Conservation (phyloP, 92 coral and sea anemone species). For the Desmophyllum pertusum region DNA sequence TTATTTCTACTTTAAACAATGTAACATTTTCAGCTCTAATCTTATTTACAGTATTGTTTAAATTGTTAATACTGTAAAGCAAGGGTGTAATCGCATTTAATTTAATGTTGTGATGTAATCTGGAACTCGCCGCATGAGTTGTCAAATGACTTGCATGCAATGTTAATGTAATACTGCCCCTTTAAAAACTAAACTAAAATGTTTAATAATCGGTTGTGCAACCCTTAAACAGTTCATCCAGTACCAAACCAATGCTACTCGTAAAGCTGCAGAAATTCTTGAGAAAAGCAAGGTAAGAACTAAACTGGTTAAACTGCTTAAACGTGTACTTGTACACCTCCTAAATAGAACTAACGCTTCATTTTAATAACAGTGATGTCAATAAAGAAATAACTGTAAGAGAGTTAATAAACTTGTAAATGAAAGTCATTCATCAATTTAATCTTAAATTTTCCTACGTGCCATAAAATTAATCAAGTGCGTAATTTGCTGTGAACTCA, state of each 20-base stretch:
- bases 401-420: background rate
- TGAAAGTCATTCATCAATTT: background rate
- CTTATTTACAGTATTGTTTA: background rate
- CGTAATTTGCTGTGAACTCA: no score
- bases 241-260: conserved; percentile 92
- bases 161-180: background rate
- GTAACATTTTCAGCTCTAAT: background rate
- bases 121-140: background rate
- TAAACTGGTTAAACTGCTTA: background rate
- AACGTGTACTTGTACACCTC: background rate
- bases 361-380: background rate
- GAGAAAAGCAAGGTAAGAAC: conserved; percentile 92
- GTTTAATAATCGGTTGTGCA: background rate
- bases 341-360: background rate
- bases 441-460: background rate
- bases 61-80: background rate
- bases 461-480: background rate
- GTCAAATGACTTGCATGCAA: background rate
- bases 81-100: background rate
- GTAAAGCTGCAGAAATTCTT: conserved; percentile 94
- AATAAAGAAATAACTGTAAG: background rate
- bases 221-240: conserved; percentile 77
- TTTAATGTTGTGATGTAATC: background rate
- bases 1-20: background rate
- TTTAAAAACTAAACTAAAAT: background rate